These are phyloP conservation scores for Chaitophorus viminalis DNA, from an alignment of 2,888 invertebrate species.

Conservation along the genomic window DNA sequence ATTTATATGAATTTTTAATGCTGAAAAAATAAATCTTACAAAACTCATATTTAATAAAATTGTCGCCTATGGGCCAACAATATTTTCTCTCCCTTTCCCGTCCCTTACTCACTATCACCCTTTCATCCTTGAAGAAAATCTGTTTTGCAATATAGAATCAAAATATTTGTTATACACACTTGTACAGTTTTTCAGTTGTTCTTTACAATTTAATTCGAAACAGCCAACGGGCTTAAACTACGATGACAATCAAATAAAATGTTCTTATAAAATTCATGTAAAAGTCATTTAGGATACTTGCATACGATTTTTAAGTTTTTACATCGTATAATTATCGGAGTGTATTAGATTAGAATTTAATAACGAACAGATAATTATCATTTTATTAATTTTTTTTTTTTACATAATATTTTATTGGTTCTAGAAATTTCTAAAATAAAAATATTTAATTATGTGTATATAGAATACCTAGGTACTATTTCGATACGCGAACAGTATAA, in stretches of 20 bases:
- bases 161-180: neutral
- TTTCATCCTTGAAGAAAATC: too few relatives aligned
- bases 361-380: neutral
- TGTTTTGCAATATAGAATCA: too few relatives aligned
- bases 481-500: neutral
- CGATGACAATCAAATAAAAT: neutral
- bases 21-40: too few relatives aligned
- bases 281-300: too few relatives aligned
- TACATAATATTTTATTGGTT: neutral
- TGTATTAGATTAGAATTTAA: neutral
- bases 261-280: neutral
- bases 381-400: neutral
- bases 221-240: neutral
- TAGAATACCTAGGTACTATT: too few relatives aligned
- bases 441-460: too few relatives aligned
- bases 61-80: too few relatives aligned
- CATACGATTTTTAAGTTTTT: neutral
- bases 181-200: neutral
- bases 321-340: neutral
- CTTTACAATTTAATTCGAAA: neutral
- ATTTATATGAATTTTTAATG: too few relatives aligned
- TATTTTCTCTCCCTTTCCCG: too few relatives aligned
- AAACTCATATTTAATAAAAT: too few relatives aligned
- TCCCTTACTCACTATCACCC: too few relatives aligned
- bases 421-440: neutral